Base-by-base conservation (phyloP, 2,888 invertebrate species). In the Drosophila setosimentum region DNA sequence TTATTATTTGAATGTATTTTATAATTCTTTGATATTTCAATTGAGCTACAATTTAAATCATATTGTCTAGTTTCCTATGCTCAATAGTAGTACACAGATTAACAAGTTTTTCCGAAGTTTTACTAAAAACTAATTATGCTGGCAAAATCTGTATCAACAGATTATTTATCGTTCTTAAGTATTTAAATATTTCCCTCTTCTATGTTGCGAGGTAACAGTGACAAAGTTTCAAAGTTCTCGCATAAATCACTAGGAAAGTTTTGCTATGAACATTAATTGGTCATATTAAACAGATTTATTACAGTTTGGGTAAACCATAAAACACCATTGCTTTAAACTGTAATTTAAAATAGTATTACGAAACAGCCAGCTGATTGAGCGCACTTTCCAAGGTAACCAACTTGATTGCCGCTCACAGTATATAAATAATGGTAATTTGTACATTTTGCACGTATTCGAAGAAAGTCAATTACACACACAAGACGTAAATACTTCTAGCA, bases 381-480 rank as follows among this genome's bases (percentile, higher is more conserved):
- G 27, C 48, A 42, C 7, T 65, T 58, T n/a, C 11, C n/a, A 8
- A 21, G n/a, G 11, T 42, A 68, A 24, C 24, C 53, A 59, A 83
- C 65, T 71, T 50, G 67, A 59, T 71, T 63, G 42, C 30, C 55
- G 45, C 33, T 30, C 18, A 68, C 73, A 80, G 64, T 80, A 74
- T 48, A 51, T 57, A 62, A 50, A 35, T 50, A 45, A 13, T 37
- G 45, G 54, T 59, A 55, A 70, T 78, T 74, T 73, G 54, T 40
- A 74, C 68, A 76, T 65, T 79, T 57, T 42, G 76, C 88, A 85
- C 86, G 86, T 87, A 73, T 63, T 73, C 51, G 11, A 42, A 60
- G 33, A 76, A 87, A 84, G 80, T 85, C 88, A 79, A 85, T 87
- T 87, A 87, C 68, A 61, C 54, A 37, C 60, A 67, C 59, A 82